A percentile compares a stretch with the other conserved stretches of the same genome.
These are phyloP conservation scores for Sinelater perroti DNA, from an alignment of 2,888 invertebrate genomes.

Conservation along the genomic window DNA sequence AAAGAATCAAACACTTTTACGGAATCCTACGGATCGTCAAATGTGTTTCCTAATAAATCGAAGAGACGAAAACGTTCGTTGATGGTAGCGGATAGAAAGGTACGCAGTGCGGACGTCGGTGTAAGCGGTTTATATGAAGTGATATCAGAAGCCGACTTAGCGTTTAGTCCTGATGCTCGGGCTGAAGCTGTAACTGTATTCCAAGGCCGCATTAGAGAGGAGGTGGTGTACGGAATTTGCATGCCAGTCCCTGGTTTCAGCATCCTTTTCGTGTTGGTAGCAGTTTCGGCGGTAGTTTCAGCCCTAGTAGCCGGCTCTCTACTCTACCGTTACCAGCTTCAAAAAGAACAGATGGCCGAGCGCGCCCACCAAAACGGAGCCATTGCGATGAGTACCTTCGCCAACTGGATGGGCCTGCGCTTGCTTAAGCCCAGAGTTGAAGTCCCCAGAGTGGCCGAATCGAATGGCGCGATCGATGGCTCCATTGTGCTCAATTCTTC, in stretches of 20 bases:
- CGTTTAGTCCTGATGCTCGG: conserved; percentile 83
- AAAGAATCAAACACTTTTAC: conserved; percentile 11
- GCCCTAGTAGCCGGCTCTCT: conserved; percentile 86
- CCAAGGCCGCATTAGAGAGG: conserved; percentile 86
- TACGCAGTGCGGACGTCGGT: conserved; percentile 85
- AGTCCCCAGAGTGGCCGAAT: conserved; percentile 44
- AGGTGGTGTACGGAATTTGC: conserved; percentile 91
- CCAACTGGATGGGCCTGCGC: conserved; percentile 79
- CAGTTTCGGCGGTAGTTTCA: conserved; percentile 86
- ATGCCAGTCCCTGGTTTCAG: conserved; percentile 91
- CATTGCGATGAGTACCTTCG: conserved; percentile 69
- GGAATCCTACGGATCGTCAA: neutral
- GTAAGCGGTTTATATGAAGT: conserved; percentile 89
- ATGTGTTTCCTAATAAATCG: conserved; percentile 23
- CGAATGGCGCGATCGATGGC: conserved; percentile 43
- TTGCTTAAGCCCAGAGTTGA: conserved; percentile 65
- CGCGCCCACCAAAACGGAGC: conserved; percentile 65
- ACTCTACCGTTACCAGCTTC: conserved; percentile 79
- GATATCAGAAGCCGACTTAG: conserved; percentile 90
- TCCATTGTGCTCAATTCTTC: conserved; percentile 38
- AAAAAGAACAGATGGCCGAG: conserved; percentile 71
- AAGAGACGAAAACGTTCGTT: conserved; percentile 72
- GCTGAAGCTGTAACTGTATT: conserved; percentile 87
- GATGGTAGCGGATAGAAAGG: conserved; percentile 75
- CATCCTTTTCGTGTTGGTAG: conserved; percentile 85